A percentile compares a stretch with the other conserved stretches of the same genome.
These are phyloP conservation scores for Acanthosepion esculentum DNA, from an alignment of 2,888 invertebrate species.

Conservation along the genomic window DNA sequence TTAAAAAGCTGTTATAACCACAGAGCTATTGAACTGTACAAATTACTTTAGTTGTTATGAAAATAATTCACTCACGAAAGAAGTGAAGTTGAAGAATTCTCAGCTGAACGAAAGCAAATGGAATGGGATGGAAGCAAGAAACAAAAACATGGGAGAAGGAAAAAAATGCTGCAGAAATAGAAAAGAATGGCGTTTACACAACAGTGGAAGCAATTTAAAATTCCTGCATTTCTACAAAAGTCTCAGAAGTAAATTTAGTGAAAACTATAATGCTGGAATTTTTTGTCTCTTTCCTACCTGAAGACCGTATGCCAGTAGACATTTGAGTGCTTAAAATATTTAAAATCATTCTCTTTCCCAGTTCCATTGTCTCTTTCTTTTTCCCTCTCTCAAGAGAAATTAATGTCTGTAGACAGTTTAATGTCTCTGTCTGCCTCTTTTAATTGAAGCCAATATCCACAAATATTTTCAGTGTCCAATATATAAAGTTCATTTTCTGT, in stretches of 20 bases:
- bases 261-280: background rate
- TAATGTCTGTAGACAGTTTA: background rate
- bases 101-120: too few species aligned
- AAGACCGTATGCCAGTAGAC: background rate
- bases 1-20: too few species aligned
- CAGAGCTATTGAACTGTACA: too few species aligned
- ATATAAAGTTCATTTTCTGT: background rate
- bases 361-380: background rate
- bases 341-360: background rate
- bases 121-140: too few species aligned
- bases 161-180: background rate
- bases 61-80: too few species aligned
- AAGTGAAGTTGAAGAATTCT: too few species aligned
- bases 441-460: background rate
- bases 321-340: background rate
- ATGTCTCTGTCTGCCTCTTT: background rate
- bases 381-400: background rate
- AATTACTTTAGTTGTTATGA: too few species aligned
- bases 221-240: background rate
- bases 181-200: background rate
- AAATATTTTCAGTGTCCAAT: slow-evolving; percentile 6
- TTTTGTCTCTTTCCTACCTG: background rate
- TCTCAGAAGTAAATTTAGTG: background rate
- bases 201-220: slow-evolving; percentile 8
- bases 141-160: too few species aligned